These are phyloP conservation scores for Mormyrus iriodes DNA, from an alignment of 2,113 vertebrate species.

Conservation along the genomic window DNA sequence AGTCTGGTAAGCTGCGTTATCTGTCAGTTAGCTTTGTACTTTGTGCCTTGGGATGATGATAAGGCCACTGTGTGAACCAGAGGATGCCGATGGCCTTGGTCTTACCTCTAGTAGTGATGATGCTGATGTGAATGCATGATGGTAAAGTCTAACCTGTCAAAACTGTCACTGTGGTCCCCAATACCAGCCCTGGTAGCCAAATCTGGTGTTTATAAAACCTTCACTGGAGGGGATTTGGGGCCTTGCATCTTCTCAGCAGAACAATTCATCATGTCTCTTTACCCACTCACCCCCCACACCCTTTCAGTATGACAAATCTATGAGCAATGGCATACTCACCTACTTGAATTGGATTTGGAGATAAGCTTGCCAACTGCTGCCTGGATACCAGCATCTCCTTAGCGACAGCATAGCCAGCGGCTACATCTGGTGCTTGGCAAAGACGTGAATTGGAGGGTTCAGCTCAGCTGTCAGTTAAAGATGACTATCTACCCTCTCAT, in stretches of 20 bases:
- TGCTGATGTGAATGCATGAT: slow-evolving; percentile 34
- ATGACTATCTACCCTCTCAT: slow-evolving; percentile 59
- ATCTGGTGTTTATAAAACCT: background rate
- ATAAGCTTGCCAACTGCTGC: slow-evolving; percentile 52
- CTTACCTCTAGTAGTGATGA: background rate
- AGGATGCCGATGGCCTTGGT: background rate
- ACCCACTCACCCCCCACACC: background rate
- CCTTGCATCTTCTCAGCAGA: slow-evolving; percentile 33
- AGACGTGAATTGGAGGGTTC: slow-evolving; percentile 53
- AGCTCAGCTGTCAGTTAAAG: slow-evolving; percentile 60
- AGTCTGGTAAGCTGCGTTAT: background rate
- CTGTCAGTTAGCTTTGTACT: background rate
- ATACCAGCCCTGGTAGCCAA: background rate
- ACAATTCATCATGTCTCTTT: slow-evolving; percentile 17
- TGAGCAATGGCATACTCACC: slow-evolving; percentile 23
- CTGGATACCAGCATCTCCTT: slow-evolving; percentile 59
- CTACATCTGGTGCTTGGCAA: slow-evolving; percentile 51
- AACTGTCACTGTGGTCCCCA: slow-evolving; percentile 28
- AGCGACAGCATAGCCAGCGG: slow-evolving; percentile 54
- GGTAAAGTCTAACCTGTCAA: background rate
- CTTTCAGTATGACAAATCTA: background rate
- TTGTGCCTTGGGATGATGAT: background rate
- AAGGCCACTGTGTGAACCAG: background rate
- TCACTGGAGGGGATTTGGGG: background rate
- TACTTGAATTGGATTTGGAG: slow-evolving; percentile 49